A percentile compares a stretch with the other conserved stretches of the same genome.
phyloP scores from a whole-genome alignment of 2,797 vertebrate genomes.

The Bucorvus abyssinicus region DNA sequence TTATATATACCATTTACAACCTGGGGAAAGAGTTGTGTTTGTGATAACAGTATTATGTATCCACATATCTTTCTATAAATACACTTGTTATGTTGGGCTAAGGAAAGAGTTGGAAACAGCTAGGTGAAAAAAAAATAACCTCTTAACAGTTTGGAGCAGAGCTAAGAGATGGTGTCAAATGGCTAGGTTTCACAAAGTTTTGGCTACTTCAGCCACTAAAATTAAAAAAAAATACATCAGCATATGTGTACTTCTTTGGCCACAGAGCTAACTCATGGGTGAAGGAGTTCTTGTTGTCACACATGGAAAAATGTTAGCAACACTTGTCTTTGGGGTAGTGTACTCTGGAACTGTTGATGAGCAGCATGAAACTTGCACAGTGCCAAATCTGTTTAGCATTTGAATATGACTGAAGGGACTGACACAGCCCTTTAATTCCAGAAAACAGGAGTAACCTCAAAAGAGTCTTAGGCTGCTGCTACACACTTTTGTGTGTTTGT shows the following conservation, averaged over 20 bases:
- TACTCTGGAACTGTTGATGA: not conserved
- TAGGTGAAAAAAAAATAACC: not conserved
- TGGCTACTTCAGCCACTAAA: not conserved
- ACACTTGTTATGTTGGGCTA: not conserved
- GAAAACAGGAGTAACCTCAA: not conserved
- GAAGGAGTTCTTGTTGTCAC: not conserved
- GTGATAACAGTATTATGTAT: not conserved
- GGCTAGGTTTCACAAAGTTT: not conserved
- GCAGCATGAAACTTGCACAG: not conserved
- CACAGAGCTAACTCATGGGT: not conserved
- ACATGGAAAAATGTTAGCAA: not conserved
- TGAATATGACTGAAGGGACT: not conserved
- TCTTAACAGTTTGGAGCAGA: not conserved
- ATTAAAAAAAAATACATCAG: not conserved
- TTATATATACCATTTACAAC: not conserved
- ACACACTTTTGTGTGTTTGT: not conserved
- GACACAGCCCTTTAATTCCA: not conserved
- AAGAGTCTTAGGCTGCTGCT: not conserved
- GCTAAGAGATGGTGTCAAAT: not conserved
- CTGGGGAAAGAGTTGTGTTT: not conserved
- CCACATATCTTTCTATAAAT: not conserved
- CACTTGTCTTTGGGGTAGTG: not conserved
- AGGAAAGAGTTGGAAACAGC: not conserved
- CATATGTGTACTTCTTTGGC: not conserved
- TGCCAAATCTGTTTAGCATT: not conserved